Base-by-base conservation (phyloP, 2,797 vertebrate species). In the Gymnopithys bicolor region DNA sequence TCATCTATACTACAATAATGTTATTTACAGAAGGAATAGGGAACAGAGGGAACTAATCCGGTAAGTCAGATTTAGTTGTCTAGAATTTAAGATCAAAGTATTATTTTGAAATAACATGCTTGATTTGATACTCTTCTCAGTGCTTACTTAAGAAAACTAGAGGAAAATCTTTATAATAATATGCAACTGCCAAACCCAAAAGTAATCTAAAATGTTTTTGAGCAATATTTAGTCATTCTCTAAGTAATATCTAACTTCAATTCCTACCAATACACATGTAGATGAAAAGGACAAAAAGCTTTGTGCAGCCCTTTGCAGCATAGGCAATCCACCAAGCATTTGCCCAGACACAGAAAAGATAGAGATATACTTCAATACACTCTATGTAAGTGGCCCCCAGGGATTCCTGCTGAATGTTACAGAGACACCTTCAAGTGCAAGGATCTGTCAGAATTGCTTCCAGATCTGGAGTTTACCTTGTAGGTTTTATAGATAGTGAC, bases 381-480 rank as follows among this genome's bases (percentile, higher is more conserved):
- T 90, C 35, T 30, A 11, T 46, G 17, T 19, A 82, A 88, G 56
- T 52, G 30, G 10, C 19, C 69, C 39, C 64, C 23, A 22, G 32
- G 52, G 79, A 60, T 33, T 52, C 33, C 37, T 80, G 1, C 23
- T 63, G 33, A 58, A 58, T 75, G 13, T 69, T 79, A 68, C 6
- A n/a, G 14, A 73, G 32, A 52, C 28, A 32, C 51, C 66, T 78
- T 62, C 5, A 33, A 69, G 55, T 64, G 28, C 7, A 62, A 60
- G 28, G 23, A 66, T 69, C 17, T 76, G 37, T 56, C 30, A 83
- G 68, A 77, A 79, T 85, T 95, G 55, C 45, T 67, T 95, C 27
- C 18, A 69, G 11, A 55, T 75, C 22, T 68, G 37, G 45, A 45
- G 33, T 48, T 84, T 53, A 70, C 9, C 39, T 60, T 84, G 17